These are phyloP conservation scores for Alectura lathami DNA, from an alignment of 2,113 vertebrate genomes.

Conservation along the genomic window DNA sequence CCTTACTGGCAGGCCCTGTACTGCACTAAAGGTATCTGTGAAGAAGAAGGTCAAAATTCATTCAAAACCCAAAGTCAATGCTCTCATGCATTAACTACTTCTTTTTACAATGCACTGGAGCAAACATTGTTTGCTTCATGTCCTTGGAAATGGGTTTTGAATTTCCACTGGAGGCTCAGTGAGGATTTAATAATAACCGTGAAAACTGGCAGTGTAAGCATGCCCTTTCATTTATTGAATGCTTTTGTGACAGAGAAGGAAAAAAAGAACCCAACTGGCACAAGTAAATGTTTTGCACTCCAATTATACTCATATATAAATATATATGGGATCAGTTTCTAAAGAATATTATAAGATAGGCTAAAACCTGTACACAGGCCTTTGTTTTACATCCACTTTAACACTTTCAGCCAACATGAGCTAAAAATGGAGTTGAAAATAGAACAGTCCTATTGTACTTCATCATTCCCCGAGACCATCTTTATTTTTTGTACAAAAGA, in stretches of 20 bases:
- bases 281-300: neutral
- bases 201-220: constrained; percentile 11
- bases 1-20: neutral
- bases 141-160: neutral
- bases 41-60: neutral
- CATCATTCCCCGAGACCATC: neutral
- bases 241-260: neutral
- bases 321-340: neutral
- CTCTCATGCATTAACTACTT: constrained; percentile 29
- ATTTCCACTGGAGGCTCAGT: neutral
- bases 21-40: neutral
- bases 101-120: constrained; percentile 13
- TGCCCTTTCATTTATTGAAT: neutral
- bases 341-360: neutral
- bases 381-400: neutral
- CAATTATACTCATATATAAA: neutral
- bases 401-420: neutral
- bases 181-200: constrained; percentile 15
- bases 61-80: neutral
- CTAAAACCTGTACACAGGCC: neutral
- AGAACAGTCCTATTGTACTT: neutral
- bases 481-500: neutral
- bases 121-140: neutral
- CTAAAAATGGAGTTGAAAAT: neutral
- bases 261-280: neutral